Base-by-base conservation (phyloP, 1,140 invertebrate genomes). In the Euschistus heros region DNA sequence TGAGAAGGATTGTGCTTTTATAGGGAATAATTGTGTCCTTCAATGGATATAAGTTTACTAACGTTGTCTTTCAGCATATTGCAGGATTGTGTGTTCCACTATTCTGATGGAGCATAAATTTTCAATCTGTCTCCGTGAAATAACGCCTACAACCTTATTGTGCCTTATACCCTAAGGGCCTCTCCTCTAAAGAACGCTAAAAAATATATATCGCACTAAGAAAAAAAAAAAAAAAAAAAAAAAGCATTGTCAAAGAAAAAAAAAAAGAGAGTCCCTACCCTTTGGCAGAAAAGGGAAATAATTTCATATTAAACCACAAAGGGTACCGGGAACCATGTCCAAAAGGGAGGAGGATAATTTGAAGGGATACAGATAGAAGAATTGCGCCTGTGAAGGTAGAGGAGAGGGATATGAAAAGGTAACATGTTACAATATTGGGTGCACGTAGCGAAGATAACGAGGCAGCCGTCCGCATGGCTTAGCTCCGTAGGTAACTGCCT, bases 361-460 rank as follows among this genome's bases (percentile, higher is more conserved):
- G 52, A 57, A 65, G 55, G 54, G 37, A 59, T 57, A 65, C 54
- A 59, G 22, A 20, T 65, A 59, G 64, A 59, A 54, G 64, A 59
- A 65, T 57, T 65, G 54, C 37, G 64, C 33, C 33, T 37, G 47
- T 20, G 47, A 22, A 50, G 57, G 26, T 26, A 50, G 62, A 37
- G 64, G 20, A 20, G 22, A 54, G 64, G 42, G 46, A 65, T 65
- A 65, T 65, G 64, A 65, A 65, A 65, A 65, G 64, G 64, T 65
- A 65, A 65, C 64, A 65, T 65, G 64, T 65, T 65, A 65, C 64
- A 65, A 65, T 65, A 65, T 65, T 65, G 64, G 64, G 64, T 57
- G 64, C 64, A 65, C 52, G 52, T 59, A 59, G 64, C 64, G 64
- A 37, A 18, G 26, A 65, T 65, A 65, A 65, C 64, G 64, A 65